A percentile compares a stretch with the other conserved stretches of the same genome.
Evolutionary conservation across 2,797 vertebrate species (phyloP).

Genomic region (Acrocephalus scirpaceus): DNA sequence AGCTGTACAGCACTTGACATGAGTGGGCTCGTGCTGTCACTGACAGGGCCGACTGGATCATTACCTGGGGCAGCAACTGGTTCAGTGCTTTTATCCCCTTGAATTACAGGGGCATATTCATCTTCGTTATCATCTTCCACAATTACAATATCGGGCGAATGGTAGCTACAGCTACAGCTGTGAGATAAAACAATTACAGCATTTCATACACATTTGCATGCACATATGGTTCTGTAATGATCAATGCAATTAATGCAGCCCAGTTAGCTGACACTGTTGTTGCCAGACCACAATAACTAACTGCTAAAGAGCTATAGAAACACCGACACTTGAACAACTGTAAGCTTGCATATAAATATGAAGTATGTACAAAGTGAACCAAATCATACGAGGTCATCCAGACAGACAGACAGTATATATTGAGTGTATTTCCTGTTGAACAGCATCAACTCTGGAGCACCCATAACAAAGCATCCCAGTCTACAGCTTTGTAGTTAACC

Average conservation of each 20-base stretch:
- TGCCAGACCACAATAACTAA: background rate
- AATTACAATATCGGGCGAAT: conserved; percentile 81
- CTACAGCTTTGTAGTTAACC: background rate
- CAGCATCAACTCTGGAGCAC: background rate
- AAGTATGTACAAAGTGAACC: background rate
- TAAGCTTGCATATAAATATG: background rate
- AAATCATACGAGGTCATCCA: background rate
- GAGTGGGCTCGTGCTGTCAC: conserved; percentile 62
- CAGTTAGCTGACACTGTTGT: background rate
- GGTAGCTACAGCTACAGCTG: conserved; percentile 64
- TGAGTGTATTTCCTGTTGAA: background rate
- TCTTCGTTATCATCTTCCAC: conserved; percentile 83
- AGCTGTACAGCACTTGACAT: conserved; percentile 83
- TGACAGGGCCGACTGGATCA: conserved; percentile 53
- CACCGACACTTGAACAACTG: background rate
- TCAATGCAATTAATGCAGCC: background rate
- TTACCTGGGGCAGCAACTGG: conserved; percentile 34
- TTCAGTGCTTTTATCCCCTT: conserved; percentile 68
- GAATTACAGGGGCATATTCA: conserved; percentile 77
- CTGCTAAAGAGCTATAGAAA: background rate
- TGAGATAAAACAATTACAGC: background rate
- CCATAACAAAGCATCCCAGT: background rate
- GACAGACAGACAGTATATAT: background rate
- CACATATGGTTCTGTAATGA: background rate
- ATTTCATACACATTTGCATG: background rate